A percentile compares a stretch with the other conserved stretches of the same genome.
Conservation (phyloP, 2,113 vertebrate species). For the Elgaria multicarinata region DNA sequence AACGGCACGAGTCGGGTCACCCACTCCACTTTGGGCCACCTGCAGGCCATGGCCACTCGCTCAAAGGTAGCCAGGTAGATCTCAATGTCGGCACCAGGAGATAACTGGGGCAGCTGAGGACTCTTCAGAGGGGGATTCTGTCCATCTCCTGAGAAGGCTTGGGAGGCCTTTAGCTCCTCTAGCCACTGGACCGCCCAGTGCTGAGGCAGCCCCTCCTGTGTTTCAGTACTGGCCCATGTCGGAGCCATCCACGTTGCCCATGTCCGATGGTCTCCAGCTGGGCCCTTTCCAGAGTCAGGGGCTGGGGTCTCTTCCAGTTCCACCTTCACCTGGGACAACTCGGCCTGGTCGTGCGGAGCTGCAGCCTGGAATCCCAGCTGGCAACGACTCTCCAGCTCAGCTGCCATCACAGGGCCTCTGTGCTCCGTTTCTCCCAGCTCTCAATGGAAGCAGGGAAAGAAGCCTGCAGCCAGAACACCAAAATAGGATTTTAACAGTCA, state of each 20-base stretch:
- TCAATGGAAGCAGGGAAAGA: not conserved
- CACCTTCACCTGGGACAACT: not conserved
- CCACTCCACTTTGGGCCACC: not conserved
- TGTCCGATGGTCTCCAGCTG: not conserved
- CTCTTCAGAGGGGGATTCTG: not conserved
- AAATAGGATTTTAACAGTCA: not conserved
- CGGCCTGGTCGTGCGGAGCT: not conserved
- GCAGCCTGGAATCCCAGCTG: not conserved
- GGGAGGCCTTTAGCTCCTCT: not conserved
- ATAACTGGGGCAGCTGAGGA: not conserved
- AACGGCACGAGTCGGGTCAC: not conserved
- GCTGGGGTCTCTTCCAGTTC: not conserved
- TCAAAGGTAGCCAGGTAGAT: conserved; percentile 14
- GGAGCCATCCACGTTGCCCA: not conserved
- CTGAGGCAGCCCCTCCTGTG: not conserved
- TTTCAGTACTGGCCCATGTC: not conserved
- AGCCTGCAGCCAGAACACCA: not conserved
- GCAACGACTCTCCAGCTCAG: not conserved
- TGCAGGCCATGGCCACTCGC: not conserved
- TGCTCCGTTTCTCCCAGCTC: not conserved
- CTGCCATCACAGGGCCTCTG: not conserved
- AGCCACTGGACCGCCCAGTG: not conserved
- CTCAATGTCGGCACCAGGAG: not conserved
- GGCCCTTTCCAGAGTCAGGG: not conserved
- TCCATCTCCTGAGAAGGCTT: not conserved